Evolutionary conservation across 2,113 vertebrate genomes (phyloP).

Genomic region (Cyrtonyx montezumae): DNA sequence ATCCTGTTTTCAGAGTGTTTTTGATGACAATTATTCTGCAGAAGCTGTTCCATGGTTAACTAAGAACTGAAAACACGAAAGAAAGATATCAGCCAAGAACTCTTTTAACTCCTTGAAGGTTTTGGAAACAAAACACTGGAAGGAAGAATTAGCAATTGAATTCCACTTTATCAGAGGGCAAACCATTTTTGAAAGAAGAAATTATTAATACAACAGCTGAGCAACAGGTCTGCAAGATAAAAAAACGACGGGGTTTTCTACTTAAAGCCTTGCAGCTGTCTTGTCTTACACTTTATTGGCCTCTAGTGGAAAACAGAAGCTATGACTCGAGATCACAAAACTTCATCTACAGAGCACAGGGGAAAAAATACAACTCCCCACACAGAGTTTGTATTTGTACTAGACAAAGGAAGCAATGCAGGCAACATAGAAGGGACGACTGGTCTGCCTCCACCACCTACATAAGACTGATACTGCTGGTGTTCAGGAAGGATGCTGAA

Average conservation of each 20-base stretch:
- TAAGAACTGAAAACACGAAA: neutral
- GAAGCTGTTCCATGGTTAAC: neutral
- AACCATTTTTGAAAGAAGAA: constrained; percentile 8
- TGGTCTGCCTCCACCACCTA: neutral
- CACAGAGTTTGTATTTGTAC: neutral
- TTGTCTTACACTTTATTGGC: constrained; percentile 65
- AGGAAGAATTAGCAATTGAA: neutral
- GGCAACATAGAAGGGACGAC: accelerated
- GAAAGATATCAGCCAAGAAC: neutral
- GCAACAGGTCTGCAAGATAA: neutral
- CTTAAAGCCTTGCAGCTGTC: neutral
- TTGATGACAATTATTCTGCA: accelerated
- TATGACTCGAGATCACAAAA: neutral
- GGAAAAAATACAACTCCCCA: neutral
- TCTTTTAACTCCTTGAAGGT: neutral
- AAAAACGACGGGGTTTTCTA: neutral
- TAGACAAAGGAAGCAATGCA: neutral
- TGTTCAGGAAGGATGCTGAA: neutral
- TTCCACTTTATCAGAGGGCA: neutral
- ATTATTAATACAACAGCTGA: neutral
- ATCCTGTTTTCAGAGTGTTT: neutral
- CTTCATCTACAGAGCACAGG: neutral
- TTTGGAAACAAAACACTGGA: neutral
- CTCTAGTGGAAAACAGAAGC: constrained; percentile 63
- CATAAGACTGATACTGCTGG: neutral